Evolutionary conservation across 2,797 vertebrate genomes (phyloP), one percentile per base, ranked within the genome.

Genomic region (Leucoraja ocellata): DNA sequence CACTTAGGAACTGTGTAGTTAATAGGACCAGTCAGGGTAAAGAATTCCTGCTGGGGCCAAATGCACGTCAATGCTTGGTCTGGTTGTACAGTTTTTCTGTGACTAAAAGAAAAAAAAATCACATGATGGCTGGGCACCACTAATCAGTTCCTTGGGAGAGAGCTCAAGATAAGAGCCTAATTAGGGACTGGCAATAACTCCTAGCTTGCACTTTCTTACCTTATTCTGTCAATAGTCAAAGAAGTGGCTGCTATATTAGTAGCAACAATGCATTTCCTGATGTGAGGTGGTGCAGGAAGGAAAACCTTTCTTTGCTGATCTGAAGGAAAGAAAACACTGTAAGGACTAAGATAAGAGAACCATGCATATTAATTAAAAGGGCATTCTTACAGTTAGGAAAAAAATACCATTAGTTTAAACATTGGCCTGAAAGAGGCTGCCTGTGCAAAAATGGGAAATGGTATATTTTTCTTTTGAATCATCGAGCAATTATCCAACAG

Each of bases 221-320:
- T 98, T 95, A 99, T 98, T 94, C 99, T 98, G 93, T 98, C 96
- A 94, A 99, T 98, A n/a, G 99, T 99, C 94, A 99, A 97, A 94
- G 99, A 99, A 0, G 98, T 99, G 79, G 98, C 98, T 94, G 99
- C 98, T 73, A 99, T 99, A 94, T 99, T 99, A 1, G 99, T 99
- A 68, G 98, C 98, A 71, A 99, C 97, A 2, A 99, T 98, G 95
- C 99, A 99, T 94, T 99, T 99, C 76, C 99, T 97, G 94, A 99
- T 97, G 94, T 98, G 97, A 65, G 95, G 94, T 76, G 98, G 98
- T 13, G 99, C 96, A 21, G 98, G 97, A 94, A 99, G 97, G 96
- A 99, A 99, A 95, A 99, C 99, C 95, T 97, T 98, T 94, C 96
- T 98, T 95, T 99, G 99, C 58, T 99, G 98, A 95, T 99, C 99